A percentile compares a stretch with the other conserved stretches of the same genome.
Conservation (phyloP, 1,140 invertebrate genomes). For the Dendroctonus ponderosae region DNA sequence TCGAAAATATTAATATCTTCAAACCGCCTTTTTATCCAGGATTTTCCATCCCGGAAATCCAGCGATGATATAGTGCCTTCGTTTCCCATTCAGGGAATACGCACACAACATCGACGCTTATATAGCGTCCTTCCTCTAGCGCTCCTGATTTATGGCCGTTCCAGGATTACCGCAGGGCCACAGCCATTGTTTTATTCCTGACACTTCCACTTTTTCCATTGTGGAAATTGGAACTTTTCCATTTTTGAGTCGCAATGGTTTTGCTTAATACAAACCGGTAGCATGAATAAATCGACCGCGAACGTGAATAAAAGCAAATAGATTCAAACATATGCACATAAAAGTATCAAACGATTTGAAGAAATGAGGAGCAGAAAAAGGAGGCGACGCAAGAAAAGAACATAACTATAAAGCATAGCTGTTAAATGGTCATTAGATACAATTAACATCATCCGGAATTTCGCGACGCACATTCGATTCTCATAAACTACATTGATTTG, state of each 20-base stretch:
- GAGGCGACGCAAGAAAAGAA: slow-evolving; percentile 20
- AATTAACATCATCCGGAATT: slow-evolving; percentile 28
- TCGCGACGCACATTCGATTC: slow-evolving; percentile 10
- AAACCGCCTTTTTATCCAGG: slow-evolving; percentile 9
- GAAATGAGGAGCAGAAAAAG: slow-evolving; percentile 11
- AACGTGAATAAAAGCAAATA: slow-evolving; percentile 32
- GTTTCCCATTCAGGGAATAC: slow-evolving; percentile 35
- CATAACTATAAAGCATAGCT: slow-evolving; percentile 33
- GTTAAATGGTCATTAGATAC: slow-evolving; percentile 30
- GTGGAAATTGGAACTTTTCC: neutral
- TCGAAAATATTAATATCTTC: slow-evolving; percentile 30
- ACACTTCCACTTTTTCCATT: slow-evolving; percentile 7
- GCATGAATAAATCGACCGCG: slow-evolving; percentile 7
- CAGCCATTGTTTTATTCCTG: slow-evolving; percentile 24
- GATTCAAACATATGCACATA: slow-evolving; percentile 33
- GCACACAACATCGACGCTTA: slow-evolving; percentile 28
- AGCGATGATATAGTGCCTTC: slow-evolving; percentile 29
- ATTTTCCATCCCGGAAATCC: slow-evolving; percentile 24
- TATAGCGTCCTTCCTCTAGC: slow-evolving; percentile 25
- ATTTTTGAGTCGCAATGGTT: neutral
- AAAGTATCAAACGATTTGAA: slow-evolving; percentile 14
- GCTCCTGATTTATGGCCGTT: slow-evolving; percentile 25
- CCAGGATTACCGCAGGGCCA: slow-evolving; percentile 23
- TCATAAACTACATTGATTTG: slow-evolving; percentile 24
- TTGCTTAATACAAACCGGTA: too few relatives aligned